Percentiles rank a stretch among this genome's conserved stretches.
These are phyloP conservation scores for Pantala flavescens DNA, from an alignment of 1,140 invertebrate genomes.

Conservation along the genomic window DNA sequence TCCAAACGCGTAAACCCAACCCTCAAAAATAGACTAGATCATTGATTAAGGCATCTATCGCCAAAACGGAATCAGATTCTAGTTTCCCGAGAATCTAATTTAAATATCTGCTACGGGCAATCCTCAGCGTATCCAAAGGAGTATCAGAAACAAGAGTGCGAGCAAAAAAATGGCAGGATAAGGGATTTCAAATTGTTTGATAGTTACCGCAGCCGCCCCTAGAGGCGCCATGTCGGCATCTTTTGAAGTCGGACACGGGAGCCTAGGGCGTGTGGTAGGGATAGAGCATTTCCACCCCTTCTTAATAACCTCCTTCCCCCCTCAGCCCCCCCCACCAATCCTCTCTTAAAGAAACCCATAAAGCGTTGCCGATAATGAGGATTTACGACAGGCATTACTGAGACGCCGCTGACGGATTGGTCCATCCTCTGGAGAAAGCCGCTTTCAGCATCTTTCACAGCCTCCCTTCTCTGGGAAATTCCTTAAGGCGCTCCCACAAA, in stretches of 20 bases:
- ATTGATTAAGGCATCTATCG: no score
- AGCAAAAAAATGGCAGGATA: neutral
- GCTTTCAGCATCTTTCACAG: neutral
- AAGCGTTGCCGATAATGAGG: neutral
- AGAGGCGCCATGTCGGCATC: neutral
- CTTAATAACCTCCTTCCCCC: neutral
- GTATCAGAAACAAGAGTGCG: no score
- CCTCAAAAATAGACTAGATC: no score
- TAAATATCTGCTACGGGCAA: no score
- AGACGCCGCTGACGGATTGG: neutral
- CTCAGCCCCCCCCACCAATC: neutral
- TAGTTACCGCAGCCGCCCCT: neutral
- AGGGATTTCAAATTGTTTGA: neutral
- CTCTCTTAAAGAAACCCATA: neutral
- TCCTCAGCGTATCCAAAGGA: no score
- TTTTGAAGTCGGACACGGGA: neutral
- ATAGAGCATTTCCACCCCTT: neutral
- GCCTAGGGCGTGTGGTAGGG: neutral
- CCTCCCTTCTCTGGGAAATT: neutral
- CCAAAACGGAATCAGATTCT: no score
- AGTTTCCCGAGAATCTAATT: no score
- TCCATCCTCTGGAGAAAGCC: neutral
- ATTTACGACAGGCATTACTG: neutral
- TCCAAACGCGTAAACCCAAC: no score
- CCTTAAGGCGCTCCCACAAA: neutral